Evolutionary conservation across 2,888 invertebrate genomes (phyloP).

Genomic region (Theretra japonica): DNA sequence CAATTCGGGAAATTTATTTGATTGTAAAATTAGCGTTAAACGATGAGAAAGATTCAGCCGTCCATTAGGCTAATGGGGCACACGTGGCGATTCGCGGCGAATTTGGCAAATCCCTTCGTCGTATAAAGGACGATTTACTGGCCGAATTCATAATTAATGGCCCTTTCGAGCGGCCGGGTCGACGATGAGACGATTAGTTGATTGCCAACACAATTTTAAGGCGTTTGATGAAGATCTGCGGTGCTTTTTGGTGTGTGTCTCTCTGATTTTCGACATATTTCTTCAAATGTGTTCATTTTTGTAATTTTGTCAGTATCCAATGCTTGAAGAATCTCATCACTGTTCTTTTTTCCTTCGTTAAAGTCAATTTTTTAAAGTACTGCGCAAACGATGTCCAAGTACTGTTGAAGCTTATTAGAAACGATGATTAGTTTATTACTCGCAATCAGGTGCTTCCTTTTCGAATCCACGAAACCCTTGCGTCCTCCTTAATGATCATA

Average conservation of each 20-base stretch:
- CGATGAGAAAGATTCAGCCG: conserved; percentile 68
- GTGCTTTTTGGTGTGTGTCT: conserved; percentile 17
- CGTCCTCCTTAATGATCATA: too few relatives aligned
- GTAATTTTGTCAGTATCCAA: too few relatives aligned
- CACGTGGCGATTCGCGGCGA: conserved; percentile 70
- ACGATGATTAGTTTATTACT: too few relatives aligned
- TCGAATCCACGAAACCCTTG: too few relatives aligned
- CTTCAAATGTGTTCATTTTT: not conserved
- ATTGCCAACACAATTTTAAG: conserved; percentile 67
- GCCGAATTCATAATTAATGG: conserved; percentile 82
- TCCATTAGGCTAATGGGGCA: conserved; percentile 79
- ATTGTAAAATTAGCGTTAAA: conserved; percentile 45
- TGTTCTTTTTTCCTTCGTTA: not conserved
- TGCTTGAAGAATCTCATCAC: not conserved
- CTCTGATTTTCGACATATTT: not conserved
- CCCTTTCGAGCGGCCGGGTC: conserved; percentile 69
- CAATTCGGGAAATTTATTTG: conserved; percentile 28
- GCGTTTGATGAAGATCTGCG: conserved; percentile 30
- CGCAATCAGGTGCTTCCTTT: too few relatives aligned
- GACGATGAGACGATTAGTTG: conserved; percentile 73
- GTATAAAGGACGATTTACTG: conserved; percentile 80
- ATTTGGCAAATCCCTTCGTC: conserved; percentile 75
- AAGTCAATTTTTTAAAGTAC: too few relatives aligned
- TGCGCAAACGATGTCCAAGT: too few relatives aligned
- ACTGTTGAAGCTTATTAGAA: too few relatives aligned